Base-by-base conservation (phyloP, 1,140 invertebrate genomes). In the Agrypnia vestita region DNA sequence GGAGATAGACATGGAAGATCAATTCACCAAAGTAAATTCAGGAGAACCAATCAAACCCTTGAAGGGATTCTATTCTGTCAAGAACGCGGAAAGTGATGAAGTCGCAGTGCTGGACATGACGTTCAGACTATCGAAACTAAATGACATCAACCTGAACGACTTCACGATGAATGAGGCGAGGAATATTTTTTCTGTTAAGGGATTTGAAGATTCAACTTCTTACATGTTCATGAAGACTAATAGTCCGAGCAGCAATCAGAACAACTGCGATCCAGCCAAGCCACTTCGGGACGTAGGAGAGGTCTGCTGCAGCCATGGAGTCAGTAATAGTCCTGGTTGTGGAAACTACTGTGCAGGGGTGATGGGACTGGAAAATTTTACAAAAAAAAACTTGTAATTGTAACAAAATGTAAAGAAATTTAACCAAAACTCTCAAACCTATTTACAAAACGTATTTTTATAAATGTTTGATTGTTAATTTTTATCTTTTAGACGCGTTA, bases 121-220 rank as follows among this genome's bases (percentile, higher is more conserved):
- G 46, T 10, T 76, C n/a, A 76, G 74, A n/a, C 17, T 76, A 6
- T 61, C 74, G 0, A 76, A 76, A 15, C 47, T 76, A 44, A 21
- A 62, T 8, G 17, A 61, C 7, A 62, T 76, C 17, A 61, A 56
- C 56, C 6, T 76, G 19, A 76, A 61, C 43, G 74, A 76, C 11
- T 62, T 76, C 55, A 46, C 56, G 4, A 62, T 56, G 51, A 44
- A 55, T n/a, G 74, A 76, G 21, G 21, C 12, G 0, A 55, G 74
- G 21, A 62, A 17, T 8, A 64, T 62, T 9, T 61, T 64, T 47
- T 25, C 49, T 15, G 15, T 61, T 35, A 61, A 76, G 9, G 55
- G 46, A 17, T 21, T 19, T 10, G 59, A 62, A 0, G 74, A 76
- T 44, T 21, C 15, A 7, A 21, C 25, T 35, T 17, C 56, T 43